These are phyloP conservation scores for Phylloscopus whistleri DNA, from an alignment of 2,113 vertebrate genomes.

Conservation along the genomic window DNA sequence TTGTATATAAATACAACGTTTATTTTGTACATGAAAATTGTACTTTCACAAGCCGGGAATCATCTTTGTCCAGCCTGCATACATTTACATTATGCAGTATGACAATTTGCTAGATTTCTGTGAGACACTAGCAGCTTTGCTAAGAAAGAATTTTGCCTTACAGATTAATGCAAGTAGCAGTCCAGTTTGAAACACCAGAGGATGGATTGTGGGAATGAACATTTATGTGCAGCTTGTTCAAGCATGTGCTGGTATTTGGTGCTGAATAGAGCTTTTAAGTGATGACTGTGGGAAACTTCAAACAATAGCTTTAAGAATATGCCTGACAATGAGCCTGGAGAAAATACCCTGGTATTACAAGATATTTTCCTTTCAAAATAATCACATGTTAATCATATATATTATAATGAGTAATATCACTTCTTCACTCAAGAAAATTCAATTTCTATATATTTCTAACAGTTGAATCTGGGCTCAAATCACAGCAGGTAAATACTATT, in stretches of 20 bases:
- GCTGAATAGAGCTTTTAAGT: background rate
- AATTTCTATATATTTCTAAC: background rate
- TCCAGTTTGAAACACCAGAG: background rate
- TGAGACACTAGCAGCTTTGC: background rate
- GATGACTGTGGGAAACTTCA: constrained; percentile 9
- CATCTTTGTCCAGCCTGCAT: background rate
- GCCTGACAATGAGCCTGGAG: constrained; percentile 8
- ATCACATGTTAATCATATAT: background rate
- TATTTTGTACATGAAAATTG: background rate
- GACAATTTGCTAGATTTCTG: background rate
- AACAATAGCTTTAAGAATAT: constrained; percentile 17
- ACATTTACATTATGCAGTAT: background rate
- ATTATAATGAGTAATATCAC: background rate
- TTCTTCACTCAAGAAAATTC: background rate
- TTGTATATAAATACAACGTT: background rate
- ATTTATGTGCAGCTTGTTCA: background rate
- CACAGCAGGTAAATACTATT: background rate
- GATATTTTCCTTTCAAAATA: constrained; percentile 36
- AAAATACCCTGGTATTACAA: constrained; percentile 29
- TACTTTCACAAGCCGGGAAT: background rate
- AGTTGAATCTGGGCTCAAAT: background rate
- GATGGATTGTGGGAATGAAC: background rate
- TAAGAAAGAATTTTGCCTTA: background rate
- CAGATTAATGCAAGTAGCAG: background rate
- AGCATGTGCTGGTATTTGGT: background rate